A percentile compares a stretch with the other conserved stretches of the same genome.
These are phyloP conservation scores for Lasioglossum marginatum DNA, from an alignment of 2,888 invertebrate species.

Conservation along the genomic window DNA sequence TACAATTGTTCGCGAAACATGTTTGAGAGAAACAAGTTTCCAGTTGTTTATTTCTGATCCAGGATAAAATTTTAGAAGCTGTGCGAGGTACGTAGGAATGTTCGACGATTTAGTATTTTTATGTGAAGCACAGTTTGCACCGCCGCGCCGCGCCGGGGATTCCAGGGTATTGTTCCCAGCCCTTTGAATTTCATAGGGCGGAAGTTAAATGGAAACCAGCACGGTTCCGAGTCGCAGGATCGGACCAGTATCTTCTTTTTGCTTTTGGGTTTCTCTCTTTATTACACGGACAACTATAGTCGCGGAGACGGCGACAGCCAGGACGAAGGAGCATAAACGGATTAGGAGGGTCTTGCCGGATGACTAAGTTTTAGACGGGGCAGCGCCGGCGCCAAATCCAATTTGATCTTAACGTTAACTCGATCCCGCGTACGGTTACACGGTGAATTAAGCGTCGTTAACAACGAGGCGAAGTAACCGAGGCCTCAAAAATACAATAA, in stretches of 20 bases:
- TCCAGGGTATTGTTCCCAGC: not conserved
- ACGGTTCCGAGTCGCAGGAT: conserved; percentile 4
- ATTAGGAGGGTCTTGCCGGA: conserved; percentile 82
- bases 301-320: conserved; percentile 61
- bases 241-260: conserved; percentile 37
- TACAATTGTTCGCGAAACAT: too few species aligned
- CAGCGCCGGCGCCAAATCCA: conserved; percentile 79
- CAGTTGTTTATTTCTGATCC: too few species aligned
- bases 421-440: conserved; percentile 82
- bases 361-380: conserved; percentile 81
- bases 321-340: conserved; percentile 77
- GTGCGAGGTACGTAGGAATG: not conserved
- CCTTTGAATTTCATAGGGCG: conserved; percentile 6
- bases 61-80: not conserved
- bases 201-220: conserved; percentile 30
- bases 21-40: too few species aligned
- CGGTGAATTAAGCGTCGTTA: conserved; percentile 79
- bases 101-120: not conserved
- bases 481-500: conserved; percentile 49
- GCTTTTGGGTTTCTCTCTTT: conserved; percentile 52
- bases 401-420: conserved; percentile 83
- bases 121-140: not conserved
- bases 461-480: conserved; percentile 49
- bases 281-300: conserved; percentile 56
- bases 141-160: not conserved